Conservation (phyloP, 2,797 vertebrate species). For the Pantherophis vulpinus region DNA sequence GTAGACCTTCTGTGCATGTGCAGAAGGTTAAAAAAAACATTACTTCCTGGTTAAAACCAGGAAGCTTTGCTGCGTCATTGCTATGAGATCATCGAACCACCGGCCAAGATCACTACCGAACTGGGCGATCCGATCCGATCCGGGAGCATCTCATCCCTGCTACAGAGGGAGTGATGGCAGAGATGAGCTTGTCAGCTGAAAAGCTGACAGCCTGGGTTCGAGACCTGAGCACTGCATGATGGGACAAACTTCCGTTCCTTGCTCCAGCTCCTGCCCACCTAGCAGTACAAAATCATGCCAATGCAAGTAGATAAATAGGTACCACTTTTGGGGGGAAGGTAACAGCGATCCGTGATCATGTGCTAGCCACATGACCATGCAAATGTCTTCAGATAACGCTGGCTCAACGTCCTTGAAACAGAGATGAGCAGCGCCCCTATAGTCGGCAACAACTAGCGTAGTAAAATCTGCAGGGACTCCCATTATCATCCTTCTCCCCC, state of each 20-base stretch:
- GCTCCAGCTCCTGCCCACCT: not conserved
- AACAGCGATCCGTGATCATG: not conserved
- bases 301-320: not conserved
- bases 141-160: no score
- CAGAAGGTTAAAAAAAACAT: no score
- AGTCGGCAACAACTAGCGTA: rapidly evolving
- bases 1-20: no score
- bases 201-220: not conserved
- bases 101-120: no score
- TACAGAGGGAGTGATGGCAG: no score
- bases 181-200: no score
- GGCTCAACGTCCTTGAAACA: not conserved
- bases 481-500: not conserved
- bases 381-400: not conserved
- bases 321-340: not conserved
- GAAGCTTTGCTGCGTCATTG: no score
- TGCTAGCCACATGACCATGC: not conserved
- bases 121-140: no score
- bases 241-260: not conserved
- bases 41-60: no score
- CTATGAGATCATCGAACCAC: no score
- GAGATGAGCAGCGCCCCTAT: not conserved
- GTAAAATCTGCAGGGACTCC: not conserved
- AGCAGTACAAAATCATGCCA: not conserved
- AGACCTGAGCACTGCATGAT: not conserved